Evolutionary conservation across 1,140 invertebrate genomes (phyloP).

Genomic region (Drosophila nigromelanica): DNA sequence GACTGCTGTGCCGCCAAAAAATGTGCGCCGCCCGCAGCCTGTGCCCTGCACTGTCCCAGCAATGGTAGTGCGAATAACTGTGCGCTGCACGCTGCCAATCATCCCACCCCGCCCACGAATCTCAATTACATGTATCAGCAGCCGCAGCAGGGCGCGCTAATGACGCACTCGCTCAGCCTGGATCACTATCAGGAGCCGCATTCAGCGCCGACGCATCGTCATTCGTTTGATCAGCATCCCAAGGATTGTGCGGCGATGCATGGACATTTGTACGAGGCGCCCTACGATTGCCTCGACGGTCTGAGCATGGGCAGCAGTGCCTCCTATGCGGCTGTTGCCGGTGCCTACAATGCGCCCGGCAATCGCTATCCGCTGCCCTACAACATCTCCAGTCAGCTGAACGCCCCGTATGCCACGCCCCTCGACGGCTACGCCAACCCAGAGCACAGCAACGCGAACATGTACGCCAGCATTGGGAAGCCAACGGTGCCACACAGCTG

Average conservation of each 20-base stretch:
- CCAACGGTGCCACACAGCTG: conserved; percentile 43
- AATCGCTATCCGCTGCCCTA: conserved; percentile 82
- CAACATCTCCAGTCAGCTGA: conserved; percentile 80
- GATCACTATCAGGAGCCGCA: conserved; percentile 82
- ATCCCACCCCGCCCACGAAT: conserved; percentile 46
- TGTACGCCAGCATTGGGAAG: conserved; percentile 59
- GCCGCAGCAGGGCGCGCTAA: conserved; percentile 35
- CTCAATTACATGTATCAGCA: conserved; percentile 46
- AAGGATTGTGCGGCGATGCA: conserved; percentile 55
- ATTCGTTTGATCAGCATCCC: conserved; percentile 82
- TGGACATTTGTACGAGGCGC: conserved; percentile 69
- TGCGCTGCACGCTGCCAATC: conserved; percentile 46
- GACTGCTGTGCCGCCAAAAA: conserved; percentile 26
- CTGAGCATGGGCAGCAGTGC: conserved; percentile 70
- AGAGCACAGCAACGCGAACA: conserved; percentile 41
- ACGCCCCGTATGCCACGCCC: conserved; percentile 65
- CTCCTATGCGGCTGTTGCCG: conserved; percentile 75
- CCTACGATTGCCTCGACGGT: conserved; percentile 78
- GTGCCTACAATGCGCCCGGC: conserved; percentile 78
- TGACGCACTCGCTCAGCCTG: conserved; percentile 81
- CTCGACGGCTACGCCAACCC: conserved; percentile 49
- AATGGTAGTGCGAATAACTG: conserved; percentile 36
- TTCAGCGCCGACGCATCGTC: conserved; percentile 68
- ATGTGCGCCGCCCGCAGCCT: not conserved
- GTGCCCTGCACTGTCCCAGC: conserved; percentile 44